Evolutionary conservation across 2,113 vertebrate genomes (phyloP).

Genomic region (Maccullochella peelii): DNA sequence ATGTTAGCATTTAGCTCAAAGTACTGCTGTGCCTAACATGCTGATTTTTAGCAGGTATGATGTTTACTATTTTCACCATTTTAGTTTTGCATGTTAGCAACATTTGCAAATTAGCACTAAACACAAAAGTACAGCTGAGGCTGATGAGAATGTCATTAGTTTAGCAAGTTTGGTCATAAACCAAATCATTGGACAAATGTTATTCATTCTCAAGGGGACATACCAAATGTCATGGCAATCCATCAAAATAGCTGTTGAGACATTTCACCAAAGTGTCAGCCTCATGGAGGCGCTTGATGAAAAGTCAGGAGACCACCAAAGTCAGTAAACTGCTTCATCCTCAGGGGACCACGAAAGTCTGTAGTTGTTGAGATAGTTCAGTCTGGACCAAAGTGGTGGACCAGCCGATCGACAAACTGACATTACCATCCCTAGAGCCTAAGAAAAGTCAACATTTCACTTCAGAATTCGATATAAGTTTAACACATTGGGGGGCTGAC

Average conservation of each 20-base stretch:
- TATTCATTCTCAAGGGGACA: neutral
- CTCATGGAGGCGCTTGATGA: neutral
- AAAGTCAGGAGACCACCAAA: neutral
- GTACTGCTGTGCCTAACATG: no score
- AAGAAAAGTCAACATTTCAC: neutral
- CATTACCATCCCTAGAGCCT: neutral
- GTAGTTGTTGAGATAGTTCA: neutral
- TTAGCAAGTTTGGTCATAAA: neutral
- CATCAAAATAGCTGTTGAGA: no score
- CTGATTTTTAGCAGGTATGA: no score
- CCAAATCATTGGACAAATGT: neutral
- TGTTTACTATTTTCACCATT: no score
- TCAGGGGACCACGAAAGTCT: neutral
- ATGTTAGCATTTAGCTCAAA: no score
- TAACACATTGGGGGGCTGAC: neutral
- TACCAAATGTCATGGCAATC: no score
- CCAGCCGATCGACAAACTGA: neutral
- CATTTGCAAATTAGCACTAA: neutral
- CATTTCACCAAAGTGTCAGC: neutral
- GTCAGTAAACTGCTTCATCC: neutral
- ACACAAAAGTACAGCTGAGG: neutral
- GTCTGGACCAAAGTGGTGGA: neutral
- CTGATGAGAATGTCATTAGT: neutral
- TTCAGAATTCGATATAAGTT: neutral
- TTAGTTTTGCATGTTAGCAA: no score